Evolutionary conservation across 1,140 invertebrate species (phyloP).

Genomic region (Scaptodrosophila lebanonensis): DNA sequence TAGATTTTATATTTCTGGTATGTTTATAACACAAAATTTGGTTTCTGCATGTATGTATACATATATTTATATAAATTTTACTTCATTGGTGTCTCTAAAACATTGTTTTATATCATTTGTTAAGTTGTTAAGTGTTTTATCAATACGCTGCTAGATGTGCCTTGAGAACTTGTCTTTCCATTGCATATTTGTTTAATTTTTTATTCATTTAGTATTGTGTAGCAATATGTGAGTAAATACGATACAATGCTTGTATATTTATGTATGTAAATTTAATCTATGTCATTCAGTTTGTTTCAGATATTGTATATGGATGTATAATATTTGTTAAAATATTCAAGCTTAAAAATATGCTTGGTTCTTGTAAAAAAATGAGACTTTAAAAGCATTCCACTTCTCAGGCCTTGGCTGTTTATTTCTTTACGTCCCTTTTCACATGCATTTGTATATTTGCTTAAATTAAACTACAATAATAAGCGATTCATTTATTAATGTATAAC

Average conservation of each 20-base stretch:
- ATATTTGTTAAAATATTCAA: constrained; percentile 70
- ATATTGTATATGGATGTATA: constrained; percentile 59
- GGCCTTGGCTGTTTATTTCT: constrained; percentile 54
- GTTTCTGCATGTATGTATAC: constrained; percentile 2
- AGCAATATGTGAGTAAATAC: constrained; percentile 24
- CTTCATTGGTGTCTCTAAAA: constrained; percentile 56
- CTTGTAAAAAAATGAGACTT: constrained; percentile 74
- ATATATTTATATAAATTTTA: constrained; percentile 51
- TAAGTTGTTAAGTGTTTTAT: constrained; percentile 41
- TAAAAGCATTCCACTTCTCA: constrained; percentile 72
- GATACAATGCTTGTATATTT: constrained; percentile 26
- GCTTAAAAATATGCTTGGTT: constrained; percentile 70
- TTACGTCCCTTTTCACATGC: constrained; percentile 39
- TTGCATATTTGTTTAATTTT: constrained; percentile 38
- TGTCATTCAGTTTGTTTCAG: constrained; percentile 36
- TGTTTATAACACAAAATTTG: constrained; percentile 70
- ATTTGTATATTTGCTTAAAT: constrained; percentile 73
- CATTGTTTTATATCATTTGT: constrained; percentile 48
- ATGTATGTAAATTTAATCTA: constrained; percentile 61
- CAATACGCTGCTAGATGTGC: constrained; percentile 55
- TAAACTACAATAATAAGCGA: constrained; percentile 75
- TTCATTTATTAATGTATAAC: constrained; percentile 66
- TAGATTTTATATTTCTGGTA: constrained; percentile 56
- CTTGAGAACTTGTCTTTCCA: constrained; percentile 40
- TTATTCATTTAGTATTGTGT: constrained; percentile 24